Percentiles rank a stretch among this genome's conserved stretches.
phyloP scores from a whole-genome alignment of 2,888 invertebrate genomes.

The Eilema caniola region DNA sequence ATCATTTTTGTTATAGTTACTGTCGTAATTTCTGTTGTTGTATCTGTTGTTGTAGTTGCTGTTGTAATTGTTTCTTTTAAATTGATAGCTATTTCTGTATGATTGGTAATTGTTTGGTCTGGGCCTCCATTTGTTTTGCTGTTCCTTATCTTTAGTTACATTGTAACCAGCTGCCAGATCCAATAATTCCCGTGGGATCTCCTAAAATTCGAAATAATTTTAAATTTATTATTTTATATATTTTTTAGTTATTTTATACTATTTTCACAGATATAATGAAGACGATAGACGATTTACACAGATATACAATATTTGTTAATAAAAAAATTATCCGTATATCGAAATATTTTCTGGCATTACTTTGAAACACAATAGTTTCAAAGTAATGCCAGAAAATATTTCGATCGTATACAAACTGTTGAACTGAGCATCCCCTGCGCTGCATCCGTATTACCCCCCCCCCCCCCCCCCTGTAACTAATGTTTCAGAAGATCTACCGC shows the following conservation, averaged over 20 bases:
- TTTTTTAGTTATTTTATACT: background rate
- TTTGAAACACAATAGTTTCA: too few relatives aligned
- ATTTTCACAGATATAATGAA: background rate
- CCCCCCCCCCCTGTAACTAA: background rate
- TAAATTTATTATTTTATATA: too few relatives aligned
- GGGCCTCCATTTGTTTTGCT: constrained; percentile 55
- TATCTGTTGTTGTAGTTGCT: constrained; percentile 35
- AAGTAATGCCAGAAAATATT: too few relatives aligned
- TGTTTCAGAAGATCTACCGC: too few relatives aligned
- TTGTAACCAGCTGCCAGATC: constrained; percentile 65
- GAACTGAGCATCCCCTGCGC: too few relatives aligned
- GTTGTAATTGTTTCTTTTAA: background rate
- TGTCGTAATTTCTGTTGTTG: constrained; percentile 4
- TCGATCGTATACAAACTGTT: too few relatives aligned
- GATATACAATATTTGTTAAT: too few relatives aligned
- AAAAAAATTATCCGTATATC: too few relatives aligned
- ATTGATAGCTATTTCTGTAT: constrained; percentile 23
- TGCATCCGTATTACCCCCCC: too few relatives aligned
- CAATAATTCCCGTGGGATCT: constrained; percentile 67
- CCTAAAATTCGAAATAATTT: constrained; percentile 50
- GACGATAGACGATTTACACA: too few relatives aligned
- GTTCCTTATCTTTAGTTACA: constrained; percentile 57
- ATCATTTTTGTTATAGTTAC: background rate
- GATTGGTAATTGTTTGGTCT: constrained; percentile 50
- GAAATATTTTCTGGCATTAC: too few relatives aligned